These are phyloP conservation scores for Colossoma macropomum DNA, from an alignment of 2,113 vertebrate genomes.

Conservation along the genomic window DNA sequence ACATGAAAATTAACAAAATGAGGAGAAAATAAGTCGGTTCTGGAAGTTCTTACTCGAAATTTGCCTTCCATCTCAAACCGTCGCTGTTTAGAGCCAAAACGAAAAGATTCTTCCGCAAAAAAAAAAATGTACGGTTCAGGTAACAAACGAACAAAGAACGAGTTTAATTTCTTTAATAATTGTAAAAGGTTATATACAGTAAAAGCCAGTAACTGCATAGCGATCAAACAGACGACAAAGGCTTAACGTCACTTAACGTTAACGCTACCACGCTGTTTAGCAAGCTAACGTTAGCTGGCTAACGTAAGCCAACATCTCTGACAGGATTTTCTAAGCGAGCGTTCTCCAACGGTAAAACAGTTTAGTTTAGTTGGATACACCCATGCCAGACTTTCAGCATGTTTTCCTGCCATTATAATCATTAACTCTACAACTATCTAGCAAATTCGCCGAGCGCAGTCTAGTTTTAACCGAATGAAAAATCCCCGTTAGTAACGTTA, in stretches of 20 bases:
- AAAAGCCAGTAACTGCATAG: no score
- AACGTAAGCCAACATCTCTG: neutral
- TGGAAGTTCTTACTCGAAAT: no score
- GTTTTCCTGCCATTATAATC: neutral
- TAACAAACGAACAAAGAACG: neutral
- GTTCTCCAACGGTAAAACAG: neutral
- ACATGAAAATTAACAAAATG: neutral
- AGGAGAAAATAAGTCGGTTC: no score
- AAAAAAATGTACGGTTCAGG: neutral
- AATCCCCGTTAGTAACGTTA: no score
- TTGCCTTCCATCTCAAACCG: no score
- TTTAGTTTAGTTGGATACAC: no score
- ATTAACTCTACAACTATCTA: neutral
- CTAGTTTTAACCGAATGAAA: no score
- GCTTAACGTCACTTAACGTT: no score
- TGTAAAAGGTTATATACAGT: no score
- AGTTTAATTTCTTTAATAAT: no score
- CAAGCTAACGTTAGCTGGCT: neutral
- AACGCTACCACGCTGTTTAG: neutral
- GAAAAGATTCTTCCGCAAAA: neutral
- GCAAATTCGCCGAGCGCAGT: no score
- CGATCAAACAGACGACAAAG: neutral
- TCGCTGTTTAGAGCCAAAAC: neutral
- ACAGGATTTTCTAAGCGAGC: neutral
- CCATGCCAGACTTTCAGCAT: neutral